Evolutionary conservation across 2,797 vertebrate genomes (phyloP).

Genomic region (Spea hammondii): DNA sequence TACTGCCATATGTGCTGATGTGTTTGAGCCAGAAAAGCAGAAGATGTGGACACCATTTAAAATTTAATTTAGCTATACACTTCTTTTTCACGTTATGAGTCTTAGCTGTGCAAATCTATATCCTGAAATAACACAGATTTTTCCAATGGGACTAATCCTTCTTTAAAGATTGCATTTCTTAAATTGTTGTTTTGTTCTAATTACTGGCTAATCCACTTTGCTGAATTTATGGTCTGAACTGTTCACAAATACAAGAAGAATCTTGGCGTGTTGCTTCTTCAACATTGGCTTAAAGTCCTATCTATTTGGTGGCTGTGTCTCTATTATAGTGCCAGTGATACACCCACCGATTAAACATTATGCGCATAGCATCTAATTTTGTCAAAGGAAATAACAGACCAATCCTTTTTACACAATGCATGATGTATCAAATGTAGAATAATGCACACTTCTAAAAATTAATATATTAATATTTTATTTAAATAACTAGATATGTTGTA

Average conservation of each 20-base stretch:
- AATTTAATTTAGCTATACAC: constrained; percentile 65
- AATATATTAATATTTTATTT: no score
- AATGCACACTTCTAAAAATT: no score
- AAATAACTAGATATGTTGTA: no score
- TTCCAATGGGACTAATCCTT: constrained; percentile 57
- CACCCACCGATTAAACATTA: constrained; percentile 37
- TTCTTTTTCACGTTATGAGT: constrained; percentile 69
- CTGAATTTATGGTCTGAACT: constrained; percentile 47
- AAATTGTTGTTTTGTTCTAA: constrained; percentile 49
- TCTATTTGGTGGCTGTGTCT: constrained; percentile 23
- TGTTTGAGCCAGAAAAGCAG: constrained; percentile 73
- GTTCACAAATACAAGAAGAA: constrained; percentile 12
- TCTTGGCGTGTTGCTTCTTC: constrained; percentile 34
- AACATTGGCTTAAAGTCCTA: constrained; percentile 34
- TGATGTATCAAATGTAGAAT: no score
- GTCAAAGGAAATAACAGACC: constrained; percentile 22
- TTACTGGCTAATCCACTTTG: constrained; percentile 52
- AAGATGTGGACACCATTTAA: constrained; percentile 73
- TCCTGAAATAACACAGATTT: constrained; percentile 67
- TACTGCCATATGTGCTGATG: constrained; percentile 76
- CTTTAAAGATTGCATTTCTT: constrained; percentile 54
- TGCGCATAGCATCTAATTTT: not conserved
- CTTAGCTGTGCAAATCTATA: constrained; percentile 64
- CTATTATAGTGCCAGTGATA: constrained; percentile 37
- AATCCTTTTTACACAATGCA: not conserved